Conservation (phyloP, 2,888 invertebrate genomes). For the Drosophila antonietae region DNA sequence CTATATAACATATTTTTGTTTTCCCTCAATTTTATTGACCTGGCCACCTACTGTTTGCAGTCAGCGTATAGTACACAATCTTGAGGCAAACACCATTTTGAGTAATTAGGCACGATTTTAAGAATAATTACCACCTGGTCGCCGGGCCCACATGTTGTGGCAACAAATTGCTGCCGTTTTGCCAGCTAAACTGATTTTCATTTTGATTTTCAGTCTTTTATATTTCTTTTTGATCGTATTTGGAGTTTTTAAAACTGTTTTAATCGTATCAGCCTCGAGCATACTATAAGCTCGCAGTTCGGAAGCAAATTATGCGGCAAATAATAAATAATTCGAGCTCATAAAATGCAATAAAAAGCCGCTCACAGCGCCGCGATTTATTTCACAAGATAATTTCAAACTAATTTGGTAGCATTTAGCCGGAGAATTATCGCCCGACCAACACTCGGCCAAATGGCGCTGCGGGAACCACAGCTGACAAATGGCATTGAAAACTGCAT, state of each 20-base stretch:
- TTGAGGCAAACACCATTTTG: constrained; percentile 35
- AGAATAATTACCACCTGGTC: constrained; percentile 77
- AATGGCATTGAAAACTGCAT: constrained; percentile 78
- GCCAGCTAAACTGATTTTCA: constrained; percentile 14
- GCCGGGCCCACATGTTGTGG: constrained; percentile 48
- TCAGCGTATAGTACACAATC: constrained; percentile 33
- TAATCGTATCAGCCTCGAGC: constrained; percentile 34
- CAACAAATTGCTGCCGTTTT: constrained; percentile 42
- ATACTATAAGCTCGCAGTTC: constrained; percentile 57
- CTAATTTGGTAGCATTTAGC: constrained; percentile 80
- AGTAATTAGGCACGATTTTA: constrained; percentile 76
- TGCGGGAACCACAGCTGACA: constrained; percentile 65
- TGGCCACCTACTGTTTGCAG: constrained; percentile 2
- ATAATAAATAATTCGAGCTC: constrained; percentile 77
- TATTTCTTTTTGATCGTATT: neutral
- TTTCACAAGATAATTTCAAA: constrained; percentile 72
- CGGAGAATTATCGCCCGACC: constrained; percentile 58
- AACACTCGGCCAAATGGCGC: constrained; percentile 36
- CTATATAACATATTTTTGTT: neutral
- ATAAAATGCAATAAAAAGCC: constrained; percentile 74
- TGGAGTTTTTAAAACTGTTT: constrained; percentile 8
- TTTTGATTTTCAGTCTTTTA: neutral
- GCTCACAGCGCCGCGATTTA: constrained; percentile 67
- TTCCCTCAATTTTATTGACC: neutral
- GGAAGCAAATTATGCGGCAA: constrained; percentile 75